Conservation (phyloP, 1,140 invertebrate genomes). For the Paraescarpia echinospica region DNA sequence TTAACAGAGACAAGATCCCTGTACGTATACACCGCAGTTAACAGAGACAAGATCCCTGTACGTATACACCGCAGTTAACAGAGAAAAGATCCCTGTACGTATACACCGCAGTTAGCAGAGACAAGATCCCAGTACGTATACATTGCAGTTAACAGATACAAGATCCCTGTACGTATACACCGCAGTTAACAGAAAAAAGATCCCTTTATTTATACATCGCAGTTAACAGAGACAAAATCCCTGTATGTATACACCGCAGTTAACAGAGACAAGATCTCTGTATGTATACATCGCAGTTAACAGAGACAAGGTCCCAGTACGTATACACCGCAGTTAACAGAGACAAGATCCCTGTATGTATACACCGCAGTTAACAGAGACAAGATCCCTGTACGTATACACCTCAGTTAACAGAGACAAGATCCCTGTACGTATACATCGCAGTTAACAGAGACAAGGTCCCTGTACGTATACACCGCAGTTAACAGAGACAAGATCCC, state of each 20-base stretch:
- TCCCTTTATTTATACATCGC: conserved; percentile 64
- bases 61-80: conserved; percentile 60
- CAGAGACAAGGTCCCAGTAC: conserved; percentile 72
- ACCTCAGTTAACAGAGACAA: conserved; percentile 66
- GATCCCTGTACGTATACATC: conserved; percentile 65
- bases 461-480: conserved; percentile 60
- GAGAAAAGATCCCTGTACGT: conserved; percentile 71
- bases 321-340: conserved; percentile 61
- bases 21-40: conserved; percentile 58
- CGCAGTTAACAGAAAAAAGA: conserved; percentile 67
- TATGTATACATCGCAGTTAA: conserved; percentile 61
- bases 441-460: conserved; percentile 70
- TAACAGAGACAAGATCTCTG: conserved; percentile 74
- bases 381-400: conserved; percentile 68
- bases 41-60: conserved; percentile 74
- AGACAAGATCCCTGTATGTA: conserved; percentile 70
- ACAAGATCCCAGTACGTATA: conserved; percentile 69
- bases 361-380: conserved; percentile 63
- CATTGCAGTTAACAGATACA: conserved; percentile 64
- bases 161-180: conserved; percentile 66
- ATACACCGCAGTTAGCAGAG: conserved; percentile 62
- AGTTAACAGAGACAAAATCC: conserved; percentile 72
- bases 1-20: conserved; percentile 74
- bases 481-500: conserved; percentile 74
- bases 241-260: conserved; percentile 59